Base-by-base conservation (phyloP, 2,797 vertebrate genomes). In the Urosaurus nigricauda region DNA sequence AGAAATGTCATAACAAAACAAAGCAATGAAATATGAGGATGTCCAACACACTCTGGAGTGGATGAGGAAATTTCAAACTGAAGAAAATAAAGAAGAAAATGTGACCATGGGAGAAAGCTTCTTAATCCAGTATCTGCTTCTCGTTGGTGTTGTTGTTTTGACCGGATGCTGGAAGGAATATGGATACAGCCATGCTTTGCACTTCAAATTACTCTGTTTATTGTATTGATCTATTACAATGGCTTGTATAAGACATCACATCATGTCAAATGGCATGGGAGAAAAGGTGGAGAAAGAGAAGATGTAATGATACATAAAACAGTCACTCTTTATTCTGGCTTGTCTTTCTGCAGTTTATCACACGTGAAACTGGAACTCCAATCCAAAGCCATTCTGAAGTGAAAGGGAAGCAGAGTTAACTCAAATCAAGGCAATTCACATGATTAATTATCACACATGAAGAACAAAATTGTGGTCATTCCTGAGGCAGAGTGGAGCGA, bases 1-100 rank as follows among this genome's bases (percentile, higher is more conserved):
- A 94, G 89, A 92, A 16, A 84, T 88, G 93, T 95, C 94, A 94
- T 94, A 93, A 83, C 90, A 91, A 95, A 95, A 94, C 93, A 95
- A 95, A 95, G 88, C 93, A 87, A 56, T 90, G 83, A 94, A 95
- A 95, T 93, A 95, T 91, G 92, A 86, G 82, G 89, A 93, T 77
- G 77, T 93, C 91, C 89, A 92, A 47, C 84, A 47, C 92, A 89
- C 85, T 94, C 93, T 88, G 91, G 91, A 91, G 81, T 92, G 11
- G 0, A 88, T 87, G 94, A 14, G 0, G 90, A 90, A 92, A 95
- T 95, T 95, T 94, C 90, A 79, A 87, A 77, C 74, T 0, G 19
- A 92, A 91, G 93, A 94, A 95, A 90, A 92, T 73, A 80, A 77
- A 93, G 79, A 73, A 71, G 77, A 70, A 80, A 71, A 80, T 71